A percentile compares a stretch with the other conserved stretches of the same genome.
Conservation (phyloP, 2,797 vertebrate species). For the Acanthornis magna region DNA sequence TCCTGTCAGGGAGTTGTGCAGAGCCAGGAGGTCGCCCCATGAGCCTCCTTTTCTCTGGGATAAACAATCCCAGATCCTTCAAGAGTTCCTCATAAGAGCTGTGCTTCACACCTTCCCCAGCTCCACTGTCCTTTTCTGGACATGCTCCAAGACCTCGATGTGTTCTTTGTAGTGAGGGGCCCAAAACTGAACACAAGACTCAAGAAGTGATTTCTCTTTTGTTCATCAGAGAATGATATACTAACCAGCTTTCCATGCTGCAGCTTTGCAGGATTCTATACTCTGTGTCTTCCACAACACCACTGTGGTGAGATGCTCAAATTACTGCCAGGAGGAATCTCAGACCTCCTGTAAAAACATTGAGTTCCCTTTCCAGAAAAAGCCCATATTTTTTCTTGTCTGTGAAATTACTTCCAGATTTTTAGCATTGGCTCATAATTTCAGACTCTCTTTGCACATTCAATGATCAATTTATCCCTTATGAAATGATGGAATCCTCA, state of each 20-base stretch:
- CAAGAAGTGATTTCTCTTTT: not conserved
- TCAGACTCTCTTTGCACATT: not conserved
- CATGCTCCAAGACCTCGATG: not conserved
- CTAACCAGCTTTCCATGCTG: not conserved
- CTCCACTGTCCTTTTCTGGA: accelerated
- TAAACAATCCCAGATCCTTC: not conserved
- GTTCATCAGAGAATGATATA: not conserved
- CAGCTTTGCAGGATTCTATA: not conserved
- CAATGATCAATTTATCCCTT: not conserved
- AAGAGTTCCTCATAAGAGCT: not conserved
- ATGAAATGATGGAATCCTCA: not conserved
- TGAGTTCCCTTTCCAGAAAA: not conserved
- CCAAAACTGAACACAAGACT: not conserved
- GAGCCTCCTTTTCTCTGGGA: not conserved
- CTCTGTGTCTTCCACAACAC: not conserved
- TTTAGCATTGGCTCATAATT: not conserved
- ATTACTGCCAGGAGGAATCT: not conserved
- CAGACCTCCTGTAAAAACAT: accelerated
- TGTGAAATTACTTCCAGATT: not conserved
- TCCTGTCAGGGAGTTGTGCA: not conserved
- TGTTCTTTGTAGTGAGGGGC: too few species aligned
- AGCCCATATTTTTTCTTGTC: not conserved
- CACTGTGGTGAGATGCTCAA: not conserved
- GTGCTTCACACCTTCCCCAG: not conserved
- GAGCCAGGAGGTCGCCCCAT: not conserved